These are phyloP conservation scores for Polypedilum pembai DNA, from an alignment of 1,140 invertebrate genomes.

Conservation along the genomic window DNA sequence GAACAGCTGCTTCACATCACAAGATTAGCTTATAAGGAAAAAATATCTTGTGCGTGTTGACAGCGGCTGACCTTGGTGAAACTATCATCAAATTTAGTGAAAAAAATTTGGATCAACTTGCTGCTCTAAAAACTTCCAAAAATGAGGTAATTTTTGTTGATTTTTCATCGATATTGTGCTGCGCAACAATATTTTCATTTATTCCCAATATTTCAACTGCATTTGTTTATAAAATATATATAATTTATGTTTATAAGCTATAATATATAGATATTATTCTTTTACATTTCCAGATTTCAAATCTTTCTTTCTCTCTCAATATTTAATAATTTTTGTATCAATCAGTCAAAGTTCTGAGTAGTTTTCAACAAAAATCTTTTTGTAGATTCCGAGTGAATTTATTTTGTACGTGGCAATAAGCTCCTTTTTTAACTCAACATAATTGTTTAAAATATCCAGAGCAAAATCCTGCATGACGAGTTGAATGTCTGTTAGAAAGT, in stretches of 20 bases:
- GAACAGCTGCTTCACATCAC: constrained; percentile 23
- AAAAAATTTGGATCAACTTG: neutral
- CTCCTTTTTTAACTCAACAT: constrained; percentile 18
- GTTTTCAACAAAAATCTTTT: constrained; percentile 22
- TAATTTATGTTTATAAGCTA: constrained; percentile 4
- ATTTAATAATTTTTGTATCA: neutral
- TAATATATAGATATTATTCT: neutral
- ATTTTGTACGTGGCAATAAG: constrained; percentile 10
- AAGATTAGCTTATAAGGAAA: constrained; percentile 22
- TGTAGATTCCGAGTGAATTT: neutral
- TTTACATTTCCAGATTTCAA: constrained; percentile 15
- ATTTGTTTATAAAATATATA: constrained; percentile 13
- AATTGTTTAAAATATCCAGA: neutral
- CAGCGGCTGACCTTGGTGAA: constrained; percentile 20
- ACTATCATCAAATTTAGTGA: neutral
- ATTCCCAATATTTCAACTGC: neutral
- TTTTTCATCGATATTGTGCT: constrained; percentile 2
- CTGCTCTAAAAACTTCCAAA: neutral
- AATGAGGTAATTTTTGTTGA: neutral
- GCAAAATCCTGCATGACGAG: constrained; percentile 15
- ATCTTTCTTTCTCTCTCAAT: neutral
- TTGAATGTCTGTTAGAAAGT: constrained; percentile 42
- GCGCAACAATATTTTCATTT: constrained; percentile 16
- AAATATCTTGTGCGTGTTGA: constrained; percentile 25
- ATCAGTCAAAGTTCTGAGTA: constrained; percentile 22